phyloP scores from a whole-genome alignment of 2,113 vertebrate species.

The Promerops cafer region DNA sequence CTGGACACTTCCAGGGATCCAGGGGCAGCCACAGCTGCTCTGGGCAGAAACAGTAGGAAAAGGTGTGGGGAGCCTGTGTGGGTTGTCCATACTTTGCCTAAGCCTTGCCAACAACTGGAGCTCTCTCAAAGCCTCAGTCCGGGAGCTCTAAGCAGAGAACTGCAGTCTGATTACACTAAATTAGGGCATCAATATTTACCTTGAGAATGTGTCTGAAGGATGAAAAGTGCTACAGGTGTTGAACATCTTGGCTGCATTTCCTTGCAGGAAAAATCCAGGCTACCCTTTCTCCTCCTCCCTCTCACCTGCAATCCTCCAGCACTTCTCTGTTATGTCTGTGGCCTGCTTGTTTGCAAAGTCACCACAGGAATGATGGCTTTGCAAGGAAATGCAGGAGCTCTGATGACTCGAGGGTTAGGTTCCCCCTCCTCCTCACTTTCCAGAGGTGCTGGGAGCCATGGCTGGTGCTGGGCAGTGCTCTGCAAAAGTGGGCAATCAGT shows the following conservation, averaged over 20 bases:
- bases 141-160: background rate
- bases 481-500: conserved; percentile 59
- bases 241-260: background rate
- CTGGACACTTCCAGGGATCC: background rate
- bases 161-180: background rate
- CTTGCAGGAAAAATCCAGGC: background rate
- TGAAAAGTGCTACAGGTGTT: background rate
- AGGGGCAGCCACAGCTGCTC: background rate
- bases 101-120: background rate
- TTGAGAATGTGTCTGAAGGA: background rate
- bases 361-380: background rate
- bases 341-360: conserved; percentile 11
- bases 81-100: background rate
- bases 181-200: conserved; percentile 21
- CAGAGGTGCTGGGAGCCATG: background rate
- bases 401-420: background rate
- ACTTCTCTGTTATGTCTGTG: background rate
- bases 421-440: background rate
- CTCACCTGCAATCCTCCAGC: background rate
- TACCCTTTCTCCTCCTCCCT: background rate
- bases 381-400: background rate
- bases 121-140: background rate
- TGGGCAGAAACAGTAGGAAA: background rate
- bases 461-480: conserved; percentile 32
- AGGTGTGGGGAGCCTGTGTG: background rate